A percentile compares a stretch with the other conserved stretches of the same genome.
Conservation (phyloP, 2,797 vertebrate genomes). For the Amniataba percoides region DNA sequence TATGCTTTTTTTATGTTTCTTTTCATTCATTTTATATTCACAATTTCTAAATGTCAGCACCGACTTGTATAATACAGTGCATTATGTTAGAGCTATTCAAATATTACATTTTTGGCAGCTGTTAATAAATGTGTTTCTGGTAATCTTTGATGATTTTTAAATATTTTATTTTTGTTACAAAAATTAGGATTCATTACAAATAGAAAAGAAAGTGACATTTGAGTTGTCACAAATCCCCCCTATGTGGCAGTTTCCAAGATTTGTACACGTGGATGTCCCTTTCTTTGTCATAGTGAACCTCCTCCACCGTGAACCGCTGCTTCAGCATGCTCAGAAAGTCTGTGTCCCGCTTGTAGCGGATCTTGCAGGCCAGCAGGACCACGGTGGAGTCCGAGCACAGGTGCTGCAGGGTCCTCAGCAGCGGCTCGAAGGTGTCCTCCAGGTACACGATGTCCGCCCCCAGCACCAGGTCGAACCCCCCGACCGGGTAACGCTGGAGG, state of each 20-base stretch:
- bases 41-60: slow-evolving; percentile 80
- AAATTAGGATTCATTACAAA: background rate
- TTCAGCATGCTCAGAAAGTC: slow-evolving; percentile 89
- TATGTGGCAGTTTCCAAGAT: slow-evolving; percentile 79
- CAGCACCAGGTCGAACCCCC: slow-evolving; percentile 90
- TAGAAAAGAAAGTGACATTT: background rate
- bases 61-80: slow-evolving; percentile 78
- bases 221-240: slow-evolving; percentile 79
- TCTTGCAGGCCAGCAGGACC: slow-evolving; percentile 92
- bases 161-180: slow-evolving; percentile 11
- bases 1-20: slow-evolving; percentile 76
- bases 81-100: slow-evolving; percentile 80
- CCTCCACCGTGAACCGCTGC: slow-evolving; percentile 83
- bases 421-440: slow-evolving; percentile 92
- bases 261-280: slow-evolving; percentile 92
- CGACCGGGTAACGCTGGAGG: slow-evolving; percentile 85
- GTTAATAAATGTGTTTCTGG: slow-evolving; percentile 84
- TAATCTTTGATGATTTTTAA: slow-evolving; percentile 42
- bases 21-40: slow-evolving; percentile 77
- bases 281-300: slow-evolving; percentile 89
- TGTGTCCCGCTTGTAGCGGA: slow-evolving; percentile 93
- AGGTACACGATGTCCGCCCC: slow-evolving; percentile 97
- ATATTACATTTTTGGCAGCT: slow-evolving; percentile 86
- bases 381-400: slow-evolving; percentile 85
- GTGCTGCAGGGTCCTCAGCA: slow-evolving; percentile 91